phyloP scores from a whole-genome alignment of 2,113 vertebrate species.

The Telmatochromis brachygnathus region DNA sequence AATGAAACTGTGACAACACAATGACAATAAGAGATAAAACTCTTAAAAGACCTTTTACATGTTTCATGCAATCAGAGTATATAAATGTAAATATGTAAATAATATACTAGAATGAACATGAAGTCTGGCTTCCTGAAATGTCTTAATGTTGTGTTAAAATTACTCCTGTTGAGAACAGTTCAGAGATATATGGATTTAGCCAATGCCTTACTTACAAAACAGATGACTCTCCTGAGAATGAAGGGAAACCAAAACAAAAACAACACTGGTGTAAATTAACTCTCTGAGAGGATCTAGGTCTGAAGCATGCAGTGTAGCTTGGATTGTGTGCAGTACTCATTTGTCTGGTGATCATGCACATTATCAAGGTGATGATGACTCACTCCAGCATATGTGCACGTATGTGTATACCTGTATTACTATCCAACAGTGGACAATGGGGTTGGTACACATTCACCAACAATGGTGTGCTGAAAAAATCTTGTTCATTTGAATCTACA shows the following conservation, averaged over 20 bases:
- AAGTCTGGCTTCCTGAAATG: not conserved
- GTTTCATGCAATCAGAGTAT: not conserved
- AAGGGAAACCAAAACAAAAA: constrained; percentile 47
- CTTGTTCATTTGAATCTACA: not conserved
- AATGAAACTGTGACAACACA: not conserved
- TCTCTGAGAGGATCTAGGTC: constrained; percentile 13
- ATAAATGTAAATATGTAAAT: not conserved
- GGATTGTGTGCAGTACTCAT: not conserved
- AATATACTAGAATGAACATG: not conserved
- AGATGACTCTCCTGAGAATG: constrained; percentile 18
- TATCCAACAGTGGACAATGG: not conserved
- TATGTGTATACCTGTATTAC: not conserved
- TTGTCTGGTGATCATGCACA: constrained; percentile 52
- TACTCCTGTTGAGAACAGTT: not conserved
- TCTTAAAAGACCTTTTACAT: not conserved
- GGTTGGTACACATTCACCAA: not conserved
- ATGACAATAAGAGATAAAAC: not conserved
- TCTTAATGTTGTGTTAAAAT: not conserved
- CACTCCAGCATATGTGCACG: not conserved
- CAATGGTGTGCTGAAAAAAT: not conserved
- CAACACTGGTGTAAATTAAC: constrained; percentile 61
- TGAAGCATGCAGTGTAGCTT: not conserved
- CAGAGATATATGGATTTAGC: not conserved
- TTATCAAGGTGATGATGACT: constrained; percentile 64
- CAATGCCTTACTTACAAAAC: constrained; percentile 11